phyloP scores from a whole-genome alignment of 2,797 vertebrate species.

The Australoheros facetus region DNA sequence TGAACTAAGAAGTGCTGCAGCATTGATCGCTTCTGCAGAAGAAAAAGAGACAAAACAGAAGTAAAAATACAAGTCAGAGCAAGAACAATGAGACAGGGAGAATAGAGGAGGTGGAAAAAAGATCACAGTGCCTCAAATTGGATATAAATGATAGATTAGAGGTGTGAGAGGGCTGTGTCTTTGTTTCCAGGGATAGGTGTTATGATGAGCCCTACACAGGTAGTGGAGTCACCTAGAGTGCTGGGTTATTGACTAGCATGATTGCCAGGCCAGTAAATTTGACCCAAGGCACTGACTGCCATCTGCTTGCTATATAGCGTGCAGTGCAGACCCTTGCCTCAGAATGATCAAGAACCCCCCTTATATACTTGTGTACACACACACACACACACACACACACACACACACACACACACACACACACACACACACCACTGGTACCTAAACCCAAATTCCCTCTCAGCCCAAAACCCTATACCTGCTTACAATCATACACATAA shows the following conservation, averaged over 20 bases:
- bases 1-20: conserved; percentile 69
- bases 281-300: conserved; percentile 80
- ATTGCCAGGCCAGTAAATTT: conserved; percentile 84
- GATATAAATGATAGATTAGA: conserved; percentile 88
- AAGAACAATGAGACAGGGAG: conserved; percentile 38
- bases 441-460: conserved; percentile 39
- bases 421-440: background rate
- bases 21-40: conserved; percentile 78
- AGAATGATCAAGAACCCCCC: conserved; percentile 41
- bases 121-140: conserved; percentile 80
- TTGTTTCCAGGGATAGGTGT: conserved; percentile 73
- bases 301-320: conserved; percentile 69
- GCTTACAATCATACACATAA: conserved; percentile 51
- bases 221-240: conserved; percentile 75
- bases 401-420: too few relatives aligned
- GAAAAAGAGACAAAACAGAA: conserved; percentile 63
- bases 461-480: conserved; percentile 25
- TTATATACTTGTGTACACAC: conserved; percentile 52
- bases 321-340: conserved; percentile 52
- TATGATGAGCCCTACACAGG: conserved; percentile 75
- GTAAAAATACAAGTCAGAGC: conserved; percentile 65
- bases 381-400: conserved; percentile 45
- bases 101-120: conserved; percentile 56
- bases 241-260: conserved; percentile 84
- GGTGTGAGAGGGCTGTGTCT: conserved; percentile 78